A percentile compares a stretch with the other conserved stretches of the same genome.
Evolutionary conservation across 2,888 invertebrate species (phyloP).

Genomic region (Yponomeuta cagnagella): DNA sequence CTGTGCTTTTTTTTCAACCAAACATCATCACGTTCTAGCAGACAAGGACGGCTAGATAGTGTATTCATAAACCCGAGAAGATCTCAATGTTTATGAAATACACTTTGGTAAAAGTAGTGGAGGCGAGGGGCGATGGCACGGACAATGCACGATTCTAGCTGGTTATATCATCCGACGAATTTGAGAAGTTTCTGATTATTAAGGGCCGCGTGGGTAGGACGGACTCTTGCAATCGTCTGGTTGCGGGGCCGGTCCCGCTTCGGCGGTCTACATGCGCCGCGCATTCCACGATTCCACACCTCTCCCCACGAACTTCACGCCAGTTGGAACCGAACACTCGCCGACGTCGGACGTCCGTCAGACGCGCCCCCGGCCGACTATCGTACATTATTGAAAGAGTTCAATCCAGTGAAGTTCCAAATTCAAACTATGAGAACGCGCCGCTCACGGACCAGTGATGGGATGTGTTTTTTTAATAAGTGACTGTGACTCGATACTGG

Average conservation of each 20-base stretch:
- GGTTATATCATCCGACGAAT: slow-evolving; percentile 60
- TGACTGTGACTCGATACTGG: slow-evolving; percentile 30
- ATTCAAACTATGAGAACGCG: slow-evolving; percentile 31
- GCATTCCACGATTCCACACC: slow-evolving; percentile 72
- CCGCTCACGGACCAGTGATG: slow-evolving; percentile 43
- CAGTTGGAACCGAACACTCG: slow-evolving; percentile 62
- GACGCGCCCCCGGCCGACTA: slow-evolving; percentile 44
- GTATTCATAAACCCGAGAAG: slow-evolving; percentile 58
- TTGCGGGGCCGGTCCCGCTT: slow-evolving; percentile 48
- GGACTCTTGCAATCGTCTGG: slow-evolving; percentile 53
- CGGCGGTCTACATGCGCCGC: slow-evolving; percentile 52
- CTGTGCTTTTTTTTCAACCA: slow-evolving; percentile 55
- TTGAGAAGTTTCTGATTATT: slow-evolving; percentile 42
- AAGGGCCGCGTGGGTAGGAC: slow-evolving; percentile 42
- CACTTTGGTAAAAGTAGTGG: slow-evolving; percentile 44
- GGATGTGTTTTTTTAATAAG: slow-evolving; percentile 37
- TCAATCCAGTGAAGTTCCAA: slow-evolving; percentile 37
- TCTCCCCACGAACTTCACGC: slow-evolving; percentile 66
- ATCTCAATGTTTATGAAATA: slow-evolving; percentile 42
- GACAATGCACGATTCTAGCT: slow-evolving; percentile 71
- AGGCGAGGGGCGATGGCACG: slow-evolving; percentile 66
- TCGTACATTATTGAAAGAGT: slow-evolving; percentile 63
- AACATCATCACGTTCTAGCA: slow-evolving; percentile 29
- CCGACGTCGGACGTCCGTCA: slow-evolving; percentile 50
- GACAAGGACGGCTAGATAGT: slow-evolving; percentile 53